Evolutionary conservation across 1,140 invertebrate species (phyloP).

Genomic region (Calephelis virginiensis): DNA sequence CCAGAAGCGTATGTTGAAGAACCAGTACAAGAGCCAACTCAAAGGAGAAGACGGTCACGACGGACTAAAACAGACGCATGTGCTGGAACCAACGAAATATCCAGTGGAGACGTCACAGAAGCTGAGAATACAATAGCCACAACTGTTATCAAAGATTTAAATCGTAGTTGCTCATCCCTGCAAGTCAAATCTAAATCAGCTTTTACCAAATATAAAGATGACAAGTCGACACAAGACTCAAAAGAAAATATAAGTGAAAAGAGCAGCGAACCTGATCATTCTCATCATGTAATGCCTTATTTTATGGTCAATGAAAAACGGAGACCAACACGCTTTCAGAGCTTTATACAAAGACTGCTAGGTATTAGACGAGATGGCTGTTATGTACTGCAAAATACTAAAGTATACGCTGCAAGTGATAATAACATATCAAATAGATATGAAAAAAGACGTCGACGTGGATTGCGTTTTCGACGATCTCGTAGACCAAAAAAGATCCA

Average conservation of each 20-base stretch:
- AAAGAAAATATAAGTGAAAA: slow-evolving; percentile 36
- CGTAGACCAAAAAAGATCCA: slow-evolving; percentile 47
- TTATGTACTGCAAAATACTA: slow-evolving; percentile 31
- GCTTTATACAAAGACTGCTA: slow-evolving; percentile 55
- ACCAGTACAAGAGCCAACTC: slow-evolving; percentile 26
- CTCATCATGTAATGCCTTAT: slow-evolving; percentile 33
- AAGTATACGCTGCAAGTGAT: slow-evolving; percentile 53
- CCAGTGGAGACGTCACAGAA: slow-evolving; percentile 35
- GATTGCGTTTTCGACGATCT: slow-evolving; percentile 45
- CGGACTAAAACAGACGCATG: slow-evolving; percentile 54
- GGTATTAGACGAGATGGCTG: slow-evolving; percentile 44
- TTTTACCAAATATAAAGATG: slow-evolving; percentile 25
- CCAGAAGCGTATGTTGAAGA: slow-evolving; percentile 42
- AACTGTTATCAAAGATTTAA: slow-evolving; percentile 47
- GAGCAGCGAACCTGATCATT: slow-evolving; percentile 36
- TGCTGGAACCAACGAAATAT: slow-evolving; percentile 44
- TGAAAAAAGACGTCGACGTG: slow-evolving; percentile 40
- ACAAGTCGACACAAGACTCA: slow-evolving; percentile 44
- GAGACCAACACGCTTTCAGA: slow-evolving; percentile 52
- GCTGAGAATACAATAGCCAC: slow-evolving; percentile 35
- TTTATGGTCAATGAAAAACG: slow-evolving; percentile 41
- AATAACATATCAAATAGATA: slow-evolving; percentile 49
- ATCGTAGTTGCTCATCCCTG: slow-evolving; percentile 34
- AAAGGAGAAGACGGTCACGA: slow-evolving; percentile 45
- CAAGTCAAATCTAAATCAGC: slow-evolving; percentile 30